phyloP scores from a whole-genome alignment of 2,797 vertebrate species.

The Adelosebastes latens region DNA sequence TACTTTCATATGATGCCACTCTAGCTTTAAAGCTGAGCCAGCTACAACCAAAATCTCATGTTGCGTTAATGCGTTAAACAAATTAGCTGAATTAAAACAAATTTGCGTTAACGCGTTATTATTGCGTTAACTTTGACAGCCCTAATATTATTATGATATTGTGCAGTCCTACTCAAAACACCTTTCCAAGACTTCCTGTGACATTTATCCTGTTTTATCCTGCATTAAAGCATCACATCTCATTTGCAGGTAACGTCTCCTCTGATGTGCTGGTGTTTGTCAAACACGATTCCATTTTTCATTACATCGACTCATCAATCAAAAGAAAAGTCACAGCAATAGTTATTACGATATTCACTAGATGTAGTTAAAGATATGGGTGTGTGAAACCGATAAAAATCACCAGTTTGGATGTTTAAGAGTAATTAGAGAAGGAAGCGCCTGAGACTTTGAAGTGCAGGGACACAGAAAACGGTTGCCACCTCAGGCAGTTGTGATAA shows the following conservation, averaged over 20 bases:
- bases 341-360: not conserved
- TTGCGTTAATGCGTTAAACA: too few species aligned
- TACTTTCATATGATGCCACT: too few species aligned
- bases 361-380: not conserved
- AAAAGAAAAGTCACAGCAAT: not conserved
- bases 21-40: too few species aligned
- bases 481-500: not conserved
- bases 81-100: too few species aligned
- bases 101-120: too few species aligned
- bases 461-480: not conserved
- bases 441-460: not conserved
- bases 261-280: not conserved
- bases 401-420: not conserved
- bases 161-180: too few species aligned
- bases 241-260: not conserved
- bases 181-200: not conserved
- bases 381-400: not conserved
- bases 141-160: too few species aligned
- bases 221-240: not conserved
- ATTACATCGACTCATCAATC: not conserved
- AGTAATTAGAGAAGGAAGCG: not conserved
- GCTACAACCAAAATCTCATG: too few species aligned
- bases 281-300: not conserved
- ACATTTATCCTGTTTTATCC: not conserved
- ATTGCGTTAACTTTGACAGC: too few species aligned